Evolutionary conservation across 2,113 vertebrate genomes (phyloP).

Genomic region (Semnornis frantzii): DNA sequence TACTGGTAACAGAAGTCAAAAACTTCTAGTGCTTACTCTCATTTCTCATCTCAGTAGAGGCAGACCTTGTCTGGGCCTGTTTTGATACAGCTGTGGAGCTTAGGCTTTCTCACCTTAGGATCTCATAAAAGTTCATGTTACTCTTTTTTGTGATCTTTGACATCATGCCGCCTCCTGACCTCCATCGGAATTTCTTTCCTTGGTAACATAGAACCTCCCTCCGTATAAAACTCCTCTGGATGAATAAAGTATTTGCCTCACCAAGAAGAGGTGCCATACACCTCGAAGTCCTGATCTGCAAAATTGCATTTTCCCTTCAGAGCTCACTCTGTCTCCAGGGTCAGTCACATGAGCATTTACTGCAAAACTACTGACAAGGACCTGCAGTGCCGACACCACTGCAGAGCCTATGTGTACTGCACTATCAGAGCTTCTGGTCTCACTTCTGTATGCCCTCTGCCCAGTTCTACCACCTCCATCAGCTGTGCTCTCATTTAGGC

Average conservation of each 20-base stretch:
- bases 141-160: background rate
- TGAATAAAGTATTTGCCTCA: background rate
- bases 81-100: background rate
- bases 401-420: background rate
- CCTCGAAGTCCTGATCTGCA: background rate
- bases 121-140: background rate
- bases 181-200: background rate
- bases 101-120: background rate
- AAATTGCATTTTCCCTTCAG: background rate
- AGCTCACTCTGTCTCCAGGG: accelerated
- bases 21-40: background rate
- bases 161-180: background rate
- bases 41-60: background rate
- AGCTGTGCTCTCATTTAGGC: background rate
- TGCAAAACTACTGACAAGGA: background rate
- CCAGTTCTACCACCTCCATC: background rate
- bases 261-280: background rate
- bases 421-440: background rate
- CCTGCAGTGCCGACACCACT: background rate
- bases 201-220: background rate
- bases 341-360: background rate
- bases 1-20: background rate
- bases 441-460: background rate
- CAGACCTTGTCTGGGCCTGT: background rate
- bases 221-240: background rate